Base-by-base conservation (phyloP, 2,797 vertebrate species). In the Hydrolagus colliei region DNA sequence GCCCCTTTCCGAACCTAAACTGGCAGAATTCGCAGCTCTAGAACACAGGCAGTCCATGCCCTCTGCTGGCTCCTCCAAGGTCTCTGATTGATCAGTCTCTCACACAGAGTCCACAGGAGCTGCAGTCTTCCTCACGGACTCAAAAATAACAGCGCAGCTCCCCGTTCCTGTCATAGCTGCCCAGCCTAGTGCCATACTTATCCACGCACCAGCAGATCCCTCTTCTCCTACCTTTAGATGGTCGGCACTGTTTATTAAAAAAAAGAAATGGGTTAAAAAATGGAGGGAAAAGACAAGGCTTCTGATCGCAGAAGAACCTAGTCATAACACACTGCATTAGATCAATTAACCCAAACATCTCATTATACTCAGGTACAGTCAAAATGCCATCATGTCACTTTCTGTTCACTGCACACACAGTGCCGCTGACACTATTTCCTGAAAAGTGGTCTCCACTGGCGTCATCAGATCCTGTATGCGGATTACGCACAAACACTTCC, bases 191-290 rank as follows among this genome's bases (percentile, higher is more conserved):
- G 72, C 97, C 97, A 0, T 97, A 98, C 91, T 97, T 98, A 92
- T 99, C 97, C 92, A 98, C 97, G 0, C 96, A 97, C 97, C 97
- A 99, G 92, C 97, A 99, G 91, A 95, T 95, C 87, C 97, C 97
- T 86, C 97, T 95, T 91, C 96, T 98, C 89, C 94, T 93, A 91
- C 97, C 97, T 91, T 96, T 98, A 89, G 97, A 98, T 0, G 97
- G 96, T 89, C 95, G 96, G 88, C 97, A 99, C 97, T 98, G 92
- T 62, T 41, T 10, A 32, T 41, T 62, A 35, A 52, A 22, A 63
- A 63, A 72, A 62, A n/a, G 61, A 32, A 6, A 35, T 41, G 12
- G 7, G 18, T 72, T 8, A 67, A 84, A 41, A 20, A 75, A 32
- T 82, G 16, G 11, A 20, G 20, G 4, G n/a, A 35, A 80, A 1